phyloP scores from a whole-genome alignment of 2,888 invertebrate genomes.

The Drosophila nigricruria region DNA sequence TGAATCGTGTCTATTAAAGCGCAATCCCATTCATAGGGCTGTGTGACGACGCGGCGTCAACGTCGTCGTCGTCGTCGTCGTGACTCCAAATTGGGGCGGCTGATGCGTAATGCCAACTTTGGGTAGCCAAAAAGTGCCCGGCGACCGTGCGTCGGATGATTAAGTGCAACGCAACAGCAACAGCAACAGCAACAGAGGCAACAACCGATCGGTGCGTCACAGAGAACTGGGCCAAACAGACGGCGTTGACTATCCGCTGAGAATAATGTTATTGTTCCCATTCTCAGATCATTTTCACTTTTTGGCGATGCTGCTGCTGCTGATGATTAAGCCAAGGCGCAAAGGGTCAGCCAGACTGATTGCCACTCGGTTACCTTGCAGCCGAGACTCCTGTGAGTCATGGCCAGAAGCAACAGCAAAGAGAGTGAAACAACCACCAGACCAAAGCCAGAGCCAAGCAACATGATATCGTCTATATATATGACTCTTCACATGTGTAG shows the following conservation, averaged over 20 bases:
- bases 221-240: slow-evolving; percentile 66
- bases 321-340: slow-evolving; percentile 65
- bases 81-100: slow-evolving; percentile 69
- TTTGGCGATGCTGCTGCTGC: slow-evolving; percentile 47
- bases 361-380: slow-evolving; percentile 37
- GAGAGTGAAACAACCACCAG: slow-evolving; percentile 44
- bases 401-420: slow-evolving; percentile 47
- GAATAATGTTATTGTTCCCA: slow-evolving; percentile 36
- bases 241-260: slow-evolving; percentile 10
- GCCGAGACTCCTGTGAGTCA: slow-evolving; percentile 67
- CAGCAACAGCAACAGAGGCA: slow-evolving; percentile 6
- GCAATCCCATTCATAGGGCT: slow-evolving; percentile 41
- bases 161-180: slow-evolving; percentile 68
- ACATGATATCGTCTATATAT: slow-evolving; percentile 52
- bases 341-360: slow-evolving; percentile 51
- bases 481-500: slow-evolving; percentile 27
- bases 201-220: slow-evolving; percentile 61
- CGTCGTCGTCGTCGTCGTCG: too few species aligned
- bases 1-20: slow-evolving; percentile 63
- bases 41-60: slow-evolving; percentile 11
- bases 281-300: slow-evolving; percentile 73
- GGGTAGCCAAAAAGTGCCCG: slow-evolving; percentile 48
- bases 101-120: slow-evolving; percentile 74
- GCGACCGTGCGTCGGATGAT: slow-evolving; percentile 50
- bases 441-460: slow-evolving; percentile 42